Percentiles rank a stretch among this genome's conserved stretches.
These are phyloP conservation scores for Gortyna flavago DNA, from an alignment of 2,888 invertebrate species.

Conservation along the genomic window DNA sequence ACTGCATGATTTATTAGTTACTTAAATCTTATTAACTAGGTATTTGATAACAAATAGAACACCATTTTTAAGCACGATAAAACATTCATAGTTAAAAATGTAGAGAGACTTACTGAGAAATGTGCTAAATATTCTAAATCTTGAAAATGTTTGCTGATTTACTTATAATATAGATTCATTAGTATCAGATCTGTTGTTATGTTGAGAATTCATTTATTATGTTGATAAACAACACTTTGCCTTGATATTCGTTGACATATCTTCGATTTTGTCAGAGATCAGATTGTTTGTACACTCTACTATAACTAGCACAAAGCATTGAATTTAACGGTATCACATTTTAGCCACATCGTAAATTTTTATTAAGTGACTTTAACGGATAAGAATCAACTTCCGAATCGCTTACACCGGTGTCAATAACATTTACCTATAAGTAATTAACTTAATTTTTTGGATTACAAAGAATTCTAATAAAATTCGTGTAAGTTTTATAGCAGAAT, in stretches of 20 bases:
- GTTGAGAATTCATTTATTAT: slow-evolving; percentile 81
- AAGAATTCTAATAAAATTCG: slow-evolving; percentile 89
- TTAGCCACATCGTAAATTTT: slow-evolving; percentile 80
- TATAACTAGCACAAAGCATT: slow-evolving; percentile 86
- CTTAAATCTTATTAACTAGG: slow-evolving; percentile 89
- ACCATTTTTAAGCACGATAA: slow-evolving; percentile 91
- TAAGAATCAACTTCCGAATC: slow-evolving; percentile 80
- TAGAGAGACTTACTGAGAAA: slow-evolving; percentile 91
- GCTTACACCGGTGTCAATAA: slow-evolving; percentile 82
- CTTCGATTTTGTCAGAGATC: slow-evolving; percentile 88
- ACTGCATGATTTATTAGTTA: slow-evolving; percentile 88
- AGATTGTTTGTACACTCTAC: slow-evolving; percentile 80
- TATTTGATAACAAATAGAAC: slow-evolving; percentile 91
- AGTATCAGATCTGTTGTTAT: slow-evolving; percentile 85
- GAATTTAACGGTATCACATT: slow-evolving; percentile 87
- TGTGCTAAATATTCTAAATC: slow-evolving; percentile 90
- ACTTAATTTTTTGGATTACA: slow-evolving; percentile 86
- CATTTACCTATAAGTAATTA: slow-evolving; percentile 84
- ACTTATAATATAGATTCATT: slow-evolving; percentile 82
- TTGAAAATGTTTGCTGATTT: slow-evolving; percentile 83
- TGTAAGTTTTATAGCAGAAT: slow-evolving; percentile 88
- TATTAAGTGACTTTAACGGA: slow-evolving; percentile 77
- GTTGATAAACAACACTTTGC: slow-evolving; percentile 74
- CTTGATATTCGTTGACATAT: slow-evolving; percentile 85
- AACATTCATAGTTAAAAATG: slow-evolving; percentile 91